A percentile compares a stretch with the other conserved stretches of the same genome.
These are phyloP conservation scores for Nomada flava DNA, from an alignment of 2,888 invertebrate species.

Conservation along the genomic window DNA sequence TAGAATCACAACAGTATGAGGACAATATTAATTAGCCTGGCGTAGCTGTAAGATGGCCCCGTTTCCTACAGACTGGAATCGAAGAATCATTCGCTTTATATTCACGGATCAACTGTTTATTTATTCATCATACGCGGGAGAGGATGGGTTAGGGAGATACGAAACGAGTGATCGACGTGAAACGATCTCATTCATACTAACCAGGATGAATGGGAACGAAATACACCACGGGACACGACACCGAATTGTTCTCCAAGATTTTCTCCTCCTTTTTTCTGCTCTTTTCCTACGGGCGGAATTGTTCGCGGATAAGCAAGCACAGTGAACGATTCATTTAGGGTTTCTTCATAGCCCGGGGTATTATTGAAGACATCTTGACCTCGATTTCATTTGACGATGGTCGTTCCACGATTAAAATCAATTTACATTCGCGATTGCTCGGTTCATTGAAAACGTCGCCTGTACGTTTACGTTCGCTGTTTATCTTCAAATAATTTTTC, in stretches of 20 bases:
- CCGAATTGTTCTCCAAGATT: slow-evolving; percentile 41
- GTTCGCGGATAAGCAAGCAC: slow-evolving; percentile 37
- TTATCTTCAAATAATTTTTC: no score
- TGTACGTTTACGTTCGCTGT: no score
- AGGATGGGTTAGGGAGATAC: slow-evolving; percentile 43
- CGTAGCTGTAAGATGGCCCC: slow-evolving; percentile 4
- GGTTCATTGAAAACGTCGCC: not conserved
- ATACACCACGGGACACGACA: slow-evolving; percentile 54
- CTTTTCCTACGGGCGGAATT: slow-evolving; percentile 12
- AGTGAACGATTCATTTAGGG: slow-evolving; percentile 29
- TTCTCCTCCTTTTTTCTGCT: not conserved
- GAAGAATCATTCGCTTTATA: slow-evolving; percentile 66
- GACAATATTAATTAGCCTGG: slow-evolving; percentile 61
- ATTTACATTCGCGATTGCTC: not conserved
- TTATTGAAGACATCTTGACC: slow-evolving; percentile 23
- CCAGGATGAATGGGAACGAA: slow-evolving; percentile 66
- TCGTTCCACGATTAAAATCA: slow-evolving; percentile 13
- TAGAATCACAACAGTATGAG: slow-evolving; percentile 25
- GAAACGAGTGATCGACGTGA: slow-evolving; percentile 71
- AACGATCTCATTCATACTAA: slow-evolving; percentile 74
- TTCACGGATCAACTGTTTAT: slow-evolving; percentile 66
- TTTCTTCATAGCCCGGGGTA: slow-evolving; percentile 6
- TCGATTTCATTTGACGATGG: slow-evolving; percentile 8
- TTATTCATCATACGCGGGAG: slow-evolving; percentile 59
- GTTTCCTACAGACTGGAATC: slow-evolving; percentile 7